These are phyloP conservation scores for Bos javanicus DNA, from an alignment of 2,113 vertebrate genomes.

Conservation along the genomic window DNA sequence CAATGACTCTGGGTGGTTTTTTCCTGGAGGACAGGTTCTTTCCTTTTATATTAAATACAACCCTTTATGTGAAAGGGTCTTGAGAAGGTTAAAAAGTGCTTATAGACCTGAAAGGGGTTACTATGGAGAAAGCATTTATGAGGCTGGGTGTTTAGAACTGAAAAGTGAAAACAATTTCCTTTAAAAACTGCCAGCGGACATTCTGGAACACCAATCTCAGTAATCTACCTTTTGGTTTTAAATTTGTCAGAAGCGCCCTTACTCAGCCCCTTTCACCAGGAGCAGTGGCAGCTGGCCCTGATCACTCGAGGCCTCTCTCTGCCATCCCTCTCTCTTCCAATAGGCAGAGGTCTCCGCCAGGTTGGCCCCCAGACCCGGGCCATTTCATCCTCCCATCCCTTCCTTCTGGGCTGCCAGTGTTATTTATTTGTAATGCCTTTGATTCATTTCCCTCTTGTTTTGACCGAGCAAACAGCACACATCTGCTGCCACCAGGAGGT, in stretches of 20 bases:
- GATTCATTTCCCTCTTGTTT: constrained; percentile 50
- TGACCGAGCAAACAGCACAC: constrained; percentile 49
- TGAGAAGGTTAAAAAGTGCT: background rate
- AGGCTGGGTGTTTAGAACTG: background rate
- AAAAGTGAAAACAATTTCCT: background rate
- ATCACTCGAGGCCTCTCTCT: background rate
- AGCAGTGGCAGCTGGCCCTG: accelerated
- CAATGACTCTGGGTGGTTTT: background rate
- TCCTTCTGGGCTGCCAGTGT: background rate
- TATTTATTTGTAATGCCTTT: constrained; percentile 33
- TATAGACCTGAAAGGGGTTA: background rate
- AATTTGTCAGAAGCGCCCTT: background rate
- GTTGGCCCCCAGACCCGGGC: background rate
- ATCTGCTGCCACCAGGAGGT: constrained; percentile 71
- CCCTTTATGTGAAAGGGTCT: background rate
- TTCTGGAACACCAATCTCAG: background rate
- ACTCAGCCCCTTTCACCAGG: accelerated
- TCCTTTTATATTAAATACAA: background rate
- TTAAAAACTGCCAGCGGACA: background rate
- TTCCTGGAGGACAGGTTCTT: background rate
- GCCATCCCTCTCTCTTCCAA: background rate
- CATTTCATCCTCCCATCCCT: background rate
- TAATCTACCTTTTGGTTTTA: background rate
- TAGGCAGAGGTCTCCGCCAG: background rate
- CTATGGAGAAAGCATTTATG: background rate